A percentile compares a stretch with the other conserved stretches of the same genome.
phyloP scores from a whole-genome alignment of 2,113 vertebrate species.

The Gallinago undulata region DNA sequence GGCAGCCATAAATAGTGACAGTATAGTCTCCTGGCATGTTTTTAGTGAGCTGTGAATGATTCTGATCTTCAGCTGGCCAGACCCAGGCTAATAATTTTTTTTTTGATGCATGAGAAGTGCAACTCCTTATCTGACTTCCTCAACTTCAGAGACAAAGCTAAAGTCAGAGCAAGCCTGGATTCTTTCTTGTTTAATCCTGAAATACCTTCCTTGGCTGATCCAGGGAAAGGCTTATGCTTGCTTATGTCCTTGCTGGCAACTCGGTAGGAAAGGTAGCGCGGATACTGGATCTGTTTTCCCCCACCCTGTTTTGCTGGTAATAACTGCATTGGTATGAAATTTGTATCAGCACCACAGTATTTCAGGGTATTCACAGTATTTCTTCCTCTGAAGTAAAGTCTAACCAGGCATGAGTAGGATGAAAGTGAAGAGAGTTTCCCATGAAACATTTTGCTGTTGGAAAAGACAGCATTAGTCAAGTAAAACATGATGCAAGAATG shows the following conservation, averaged over 20 bases:
- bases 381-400: not conserved
- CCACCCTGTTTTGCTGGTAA: not conserved
- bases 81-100: not conserved
- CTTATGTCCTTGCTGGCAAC: not conserved
- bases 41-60: not conserved
- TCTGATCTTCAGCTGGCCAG: not conserved
- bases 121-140: not conserved
- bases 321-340: not conserved
- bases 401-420: not conserved
- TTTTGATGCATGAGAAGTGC: not conserved
- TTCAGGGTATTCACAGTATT: not conserved
- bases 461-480: not conserved
- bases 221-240: not conserved
- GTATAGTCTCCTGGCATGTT: not conserved
- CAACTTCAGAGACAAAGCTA: not conserved
- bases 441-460: not conserved
- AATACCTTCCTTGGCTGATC: not conserved
- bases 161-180: not conserved
- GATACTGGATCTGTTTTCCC: too few relatives aligned
- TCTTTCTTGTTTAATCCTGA: not conserved
- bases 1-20: not conserved
- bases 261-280: not conserved
- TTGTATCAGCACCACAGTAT: too few relatives aligned
- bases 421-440: not conserved
- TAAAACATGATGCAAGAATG: not conserved